Evolutionary conservation across 2,113 vertebrate species (phyloP).

Genomic region (Mesocricetus auratus): DNA sequence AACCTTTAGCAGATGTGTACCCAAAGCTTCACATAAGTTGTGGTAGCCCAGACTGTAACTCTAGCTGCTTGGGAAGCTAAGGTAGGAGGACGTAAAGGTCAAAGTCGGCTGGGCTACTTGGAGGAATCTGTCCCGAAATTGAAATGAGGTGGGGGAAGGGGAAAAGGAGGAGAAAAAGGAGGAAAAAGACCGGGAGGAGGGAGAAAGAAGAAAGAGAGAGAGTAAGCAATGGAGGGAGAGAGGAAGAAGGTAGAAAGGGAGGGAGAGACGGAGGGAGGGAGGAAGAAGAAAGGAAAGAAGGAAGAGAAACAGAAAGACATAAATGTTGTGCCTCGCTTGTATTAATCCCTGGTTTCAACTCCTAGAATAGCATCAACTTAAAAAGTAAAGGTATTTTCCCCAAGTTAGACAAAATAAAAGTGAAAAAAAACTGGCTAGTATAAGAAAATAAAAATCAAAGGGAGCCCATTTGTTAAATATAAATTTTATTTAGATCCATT

Average conservation of each 20-base stretch:
- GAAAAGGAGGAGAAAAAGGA: no score
- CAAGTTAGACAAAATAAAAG: not conserved
- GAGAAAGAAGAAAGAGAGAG: not conserved
- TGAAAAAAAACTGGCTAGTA: not conserved
- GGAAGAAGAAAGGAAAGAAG: no score
- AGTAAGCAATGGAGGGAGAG: no score
- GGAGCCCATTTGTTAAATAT: not conserved
- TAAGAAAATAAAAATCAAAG: conserved; percentile 44
- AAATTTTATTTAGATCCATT: conserved; percentile 31
- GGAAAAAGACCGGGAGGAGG: rapidly evolving
- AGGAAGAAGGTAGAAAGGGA: no score
- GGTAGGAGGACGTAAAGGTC: not conserved
- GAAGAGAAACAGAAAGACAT: not conserved
- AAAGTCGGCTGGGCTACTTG: not conserved
- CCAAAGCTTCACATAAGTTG: not conserved
- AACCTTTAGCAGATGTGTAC: not conserved
- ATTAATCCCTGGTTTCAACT: not conserved
- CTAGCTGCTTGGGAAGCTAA: not conserved
- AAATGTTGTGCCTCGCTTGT: not conserved
- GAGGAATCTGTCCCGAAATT: not conserved
- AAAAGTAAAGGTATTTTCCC: not conserved
- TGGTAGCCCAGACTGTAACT: not conserved
- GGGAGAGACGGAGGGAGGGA: not conserved
- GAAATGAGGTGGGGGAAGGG: no score
- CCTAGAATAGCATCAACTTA: not conserved